A percentile compares a stretch with the other conserved stretches of the same genome.
phyloP scores from a whole-genome alignment of 1,140 invertebrate genomes.

The Aphaenogaster floridana region DNA sequence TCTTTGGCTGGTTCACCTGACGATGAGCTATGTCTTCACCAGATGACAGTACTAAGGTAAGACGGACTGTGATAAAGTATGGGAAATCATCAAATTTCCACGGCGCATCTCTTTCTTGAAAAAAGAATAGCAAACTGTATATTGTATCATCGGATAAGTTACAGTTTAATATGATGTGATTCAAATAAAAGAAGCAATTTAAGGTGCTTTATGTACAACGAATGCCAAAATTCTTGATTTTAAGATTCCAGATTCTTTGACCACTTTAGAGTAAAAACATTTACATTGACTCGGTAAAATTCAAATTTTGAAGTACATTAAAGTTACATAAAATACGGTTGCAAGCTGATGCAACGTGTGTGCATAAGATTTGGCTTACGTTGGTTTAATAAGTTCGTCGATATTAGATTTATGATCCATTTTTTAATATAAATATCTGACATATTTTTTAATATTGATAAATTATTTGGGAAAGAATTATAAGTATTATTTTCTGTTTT shows the following conservation, averaged over 20 bases:
- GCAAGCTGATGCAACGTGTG: not conserved
- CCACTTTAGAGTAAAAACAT: not conserved
- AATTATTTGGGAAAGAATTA: slow-evolving; percentile 13
- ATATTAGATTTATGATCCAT: slow-evolving; percentile 20
- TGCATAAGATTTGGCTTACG: not conserved
- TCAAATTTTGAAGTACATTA: not conserved
- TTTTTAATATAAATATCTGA: not conserved
- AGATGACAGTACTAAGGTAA: slow-evolving; percentile 87
- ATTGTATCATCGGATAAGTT: not conserved
- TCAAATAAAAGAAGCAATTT: not conserved
- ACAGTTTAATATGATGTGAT: not conserved
- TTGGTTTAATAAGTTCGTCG: not conserved
- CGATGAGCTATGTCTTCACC: slow-evolving; percentile 85
- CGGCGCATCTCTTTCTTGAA: not conserved
- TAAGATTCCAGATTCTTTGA: not conserved
- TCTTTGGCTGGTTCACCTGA: slow-evolving; percentile 86
- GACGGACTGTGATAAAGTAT: not conserved
- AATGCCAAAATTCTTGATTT: not conserved
- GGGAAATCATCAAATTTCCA: not conserved
- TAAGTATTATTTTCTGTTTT: not conserved
- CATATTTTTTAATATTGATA: slow-evolving; percentile 20
- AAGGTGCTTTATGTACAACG: not conserved
- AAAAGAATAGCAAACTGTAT: not conserved
- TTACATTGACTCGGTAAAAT: slow-evolving; percentile 4
- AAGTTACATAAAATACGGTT: slow-evolving; percentile 4